Evolutionary conservation across 2,888 invertebrate genomes (phyloP).

Genomic region (Pelosia muscerda): DNA sequence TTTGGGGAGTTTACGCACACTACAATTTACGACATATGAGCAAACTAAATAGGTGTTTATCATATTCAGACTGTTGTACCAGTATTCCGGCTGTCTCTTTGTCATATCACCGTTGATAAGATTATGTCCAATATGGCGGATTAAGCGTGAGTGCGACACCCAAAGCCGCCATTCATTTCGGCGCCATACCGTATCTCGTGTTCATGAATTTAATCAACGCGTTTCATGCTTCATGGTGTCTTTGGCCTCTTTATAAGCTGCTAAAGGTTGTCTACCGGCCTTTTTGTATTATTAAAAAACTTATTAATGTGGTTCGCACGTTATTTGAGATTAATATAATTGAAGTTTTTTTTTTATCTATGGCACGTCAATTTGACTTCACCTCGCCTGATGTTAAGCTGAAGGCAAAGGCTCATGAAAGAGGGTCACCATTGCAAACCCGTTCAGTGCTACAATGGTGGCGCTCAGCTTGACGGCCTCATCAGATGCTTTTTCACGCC

Average conservation of each 20-base stretch:
- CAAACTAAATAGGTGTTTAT: constrained; percentile 65
- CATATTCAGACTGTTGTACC: constrained; percentile 65
- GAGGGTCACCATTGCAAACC: no score
- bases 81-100: constrained; percentile 61
- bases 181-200: constrained; percentile 28
- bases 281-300: constrained; percentile 5
- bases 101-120: constrained; percentile 60
- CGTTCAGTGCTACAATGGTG: no score
- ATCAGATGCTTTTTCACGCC: no score
- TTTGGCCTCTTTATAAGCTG: constrained; percentile 14
- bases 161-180: constrained; percentile 29
- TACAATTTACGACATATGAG: background rate
- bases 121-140: constrained; percentile 50
- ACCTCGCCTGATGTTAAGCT: no score
- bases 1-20: background rate
- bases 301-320: background rate
- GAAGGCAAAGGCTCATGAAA: no score
- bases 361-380: no score
- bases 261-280: background rate
- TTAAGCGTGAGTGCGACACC: constrained; percentile 38
- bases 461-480: no score
- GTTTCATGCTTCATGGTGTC: constrained; percentile 11
- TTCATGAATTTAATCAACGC: constrained; percentile 20
- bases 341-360: no score
- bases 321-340: background rate